A percentile compares a stretch with the other conserved stretches of the same genome.
Evolutionary conservation across 2,888 invertebrate species (phyloP).

Genomic region (Bibio marci): DNA sequence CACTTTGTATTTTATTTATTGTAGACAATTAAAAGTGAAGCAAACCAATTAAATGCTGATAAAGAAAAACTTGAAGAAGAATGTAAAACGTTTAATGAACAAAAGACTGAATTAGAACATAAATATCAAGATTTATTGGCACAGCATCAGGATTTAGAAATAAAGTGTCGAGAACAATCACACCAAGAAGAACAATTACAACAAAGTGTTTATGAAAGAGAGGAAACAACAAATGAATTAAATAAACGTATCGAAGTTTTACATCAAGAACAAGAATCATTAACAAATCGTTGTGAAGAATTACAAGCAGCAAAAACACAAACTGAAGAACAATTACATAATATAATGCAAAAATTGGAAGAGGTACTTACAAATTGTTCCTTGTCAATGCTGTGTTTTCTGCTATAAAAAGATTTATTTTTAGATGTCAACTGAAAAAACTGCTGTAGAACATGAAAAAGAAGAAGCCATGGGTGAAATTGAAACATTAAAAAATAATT

Average conservation of each 20-base stretch:
- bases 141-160: slow-evolving; percentile 1
- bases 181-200: neutral
- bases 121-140: slow-evolving; percentile 3
- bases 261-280: neutral
- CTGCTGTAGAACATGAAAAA: neutral
- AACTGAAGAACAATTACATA: slow-evolving; percentile 20
- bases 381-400: too few species aligned
- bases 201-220: neutral
- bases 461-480: neutral
- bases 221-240: neutral
- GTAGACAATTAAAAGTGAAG: neutral
- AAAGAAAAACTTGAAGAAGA: slow-evolving; percentile 24
- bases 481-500: slow-evolving; percentile 17
- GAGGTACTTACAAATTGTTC: too few species aligned
- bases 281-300: slow-evolving; percentile 21
- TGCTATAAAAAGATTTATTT: too few species aligned
- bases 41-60: slow-evolving; percentile 15
- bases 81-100: slow-evolving; percentile 21
- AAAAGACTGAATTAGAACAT: slow-evolving; percentile 2
- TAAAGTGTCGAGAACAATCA: neutral
- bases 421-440: slow-evolving; percentile 13
- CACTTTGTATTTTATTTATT: neutral
- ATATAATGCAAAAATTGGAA: slow-evolving; percentile 27
- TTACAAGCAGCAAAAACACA: slow-evolving; percentile 20
- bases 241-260: neutral